A percentile compares a stretch with the other conserved stretches of the same genome.
Conservation (phyloP, 2,888 invertebrate genomes). For the Eupithecia pulchellata region DNA sequence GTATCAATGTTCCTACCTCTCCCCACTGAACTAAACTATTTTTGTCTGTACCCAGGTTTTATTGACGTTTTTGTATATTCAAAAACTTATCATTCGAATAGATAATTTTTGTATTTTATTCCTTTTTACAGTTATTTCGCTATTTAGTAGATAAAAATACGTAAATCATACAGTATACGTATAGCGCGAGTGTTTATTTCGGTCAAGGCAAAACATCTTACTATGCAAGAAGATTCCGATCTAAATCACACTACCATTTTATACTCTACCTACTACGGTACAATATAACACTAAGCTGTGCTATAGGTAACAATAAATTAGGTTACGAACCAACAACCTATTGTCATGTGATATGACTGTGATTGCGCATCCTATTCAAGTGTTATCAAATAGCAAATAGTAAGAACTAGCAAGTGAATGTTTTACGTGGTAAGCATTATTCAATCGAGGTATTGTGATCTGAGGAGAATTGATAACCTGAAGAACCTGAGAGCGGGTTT, state of each 20-base stretch:
- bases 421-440: background rate
- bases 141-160: no score
- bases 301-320: conserved; percentile 20
- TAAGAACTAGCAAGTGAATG: background rate
- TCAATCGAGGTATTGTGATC: background rate
- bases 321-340: conserved; percentile 34
- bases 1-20: no score
- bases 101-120: no score
- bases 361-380: conserved; percentile 7
- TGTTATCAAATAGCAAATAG: background rate
- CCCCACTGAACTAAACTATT: no score
- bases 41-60: no score
- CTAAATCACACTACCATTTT: conserved; percentile 18
- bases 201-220: conserved; percentile 36
- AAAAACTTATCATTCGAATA: no score
- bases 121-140: background rate
- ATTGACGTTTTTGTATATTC: no score
- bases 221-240: conserved; percentile 14
- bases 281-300: no score
- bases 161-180: background rate
- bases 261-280: no score
- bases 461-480: no score
- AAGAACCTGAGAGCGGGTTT: no score
- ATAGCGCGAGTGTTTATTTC: conserved; percentile 14
- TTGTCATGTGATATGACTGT: conserved; percentile 39